Conservation (phyloP, 2,113 vertebrate genomes). For the Cynocephalus volans region DNA sequence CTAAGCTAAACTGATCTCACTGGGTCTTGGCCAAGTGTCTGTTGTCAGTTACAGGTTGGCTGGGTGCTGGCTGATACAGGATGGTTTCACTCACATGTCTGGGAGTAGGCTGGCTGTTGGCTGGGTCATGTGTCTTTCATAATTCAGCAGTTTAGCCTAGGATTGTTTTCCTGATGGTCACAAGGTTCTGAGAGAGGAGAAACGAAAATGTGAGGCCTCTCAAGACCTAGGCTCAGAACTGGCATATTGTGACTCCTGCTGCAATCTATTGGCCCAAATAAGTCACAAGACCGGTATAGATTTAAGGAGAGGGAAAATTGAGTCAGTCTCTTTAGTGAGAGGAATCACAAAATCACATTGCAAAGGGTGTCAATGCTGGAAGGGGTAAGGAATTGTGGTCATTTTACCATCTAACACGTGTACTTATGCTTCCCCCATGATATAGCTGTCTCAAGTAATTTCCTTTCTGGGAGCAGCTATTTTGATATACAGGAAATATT, state of each 20-base stretch:
- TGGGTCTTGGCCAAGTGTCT: not conserved
- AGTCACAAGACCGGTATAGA: not conserved
- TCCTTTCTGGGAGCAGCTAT: slow-evolving; percentile 61
- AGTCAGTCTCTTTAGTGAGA: slow-evolving; percentile 23
- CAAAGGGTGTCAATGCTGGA: not conserved
- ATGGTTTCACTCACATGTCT: not conserved
- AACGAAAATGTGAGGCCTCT: not conserved
- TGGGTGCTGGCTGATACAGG: not conserved
- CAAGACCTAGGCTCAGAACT: not conserved
- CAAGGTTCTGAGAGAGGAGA: not conserved
- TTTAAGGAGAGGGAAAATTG: not conserved
- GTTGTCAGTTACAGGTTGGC: not conserved
- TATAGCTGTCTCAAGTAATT: slow-evolving; percentile 65
- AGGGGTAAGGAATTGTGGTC: not conserved
- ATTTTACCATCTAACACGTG: not conserved
- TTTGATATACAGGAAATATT: slow-evolving; percentile 73
- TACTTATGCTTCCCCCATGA: slow-evolving; percentile 46
- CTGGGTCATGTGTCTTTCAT: slow-evolving; percentile 19
- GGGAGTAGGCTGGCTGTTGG: not conserved
- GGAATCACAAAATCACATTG: not conserved
- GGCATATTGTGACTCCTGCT: not conserved
- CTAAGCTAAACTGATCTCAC: not conserved
- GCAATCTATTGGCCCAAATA: not conserved
- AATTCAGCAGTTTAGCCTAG: not conserved
- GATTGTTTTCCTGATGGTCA: slow-evolving; percentile 7